Conservation (phyloP, 2,113 vertebrate genomes). For the Oncorhynchus tshawytscha region DNA sequence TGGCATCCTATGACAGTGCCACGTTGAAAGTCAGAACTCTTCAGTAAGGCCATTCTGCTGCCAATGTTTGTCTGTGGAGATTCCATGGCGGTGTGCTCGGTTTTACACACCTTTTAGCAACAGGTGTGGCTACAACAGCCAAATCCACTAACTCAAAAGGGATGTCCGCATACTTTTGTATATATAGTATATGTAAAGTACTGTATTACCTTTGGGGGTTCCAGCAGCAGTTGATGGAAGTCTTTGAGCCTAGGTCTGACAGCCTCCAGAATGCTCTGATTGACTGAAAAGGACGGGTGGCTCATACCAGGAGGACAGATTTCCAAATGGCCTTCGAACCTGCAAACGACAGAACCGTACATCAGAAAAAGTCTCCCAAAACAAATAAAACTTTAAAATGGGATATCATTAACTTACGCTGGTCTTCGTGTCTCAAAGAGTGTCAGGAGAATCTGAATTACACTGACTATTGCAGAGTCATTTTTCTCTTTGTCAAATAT, state of each 20-base stretch:
- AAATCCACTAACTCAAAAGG: too few species aligned
- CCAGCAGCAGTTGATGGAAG: constrained; percentile 93
- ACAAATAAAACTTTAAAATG: background rate
- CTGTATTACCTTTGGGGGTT: constrained; percentile 90
- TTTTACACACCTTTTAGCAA: too few species aligned
- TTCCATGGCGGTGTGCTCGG: too few species aligned
- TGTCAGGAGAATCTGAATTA: constrained; percentile 95
- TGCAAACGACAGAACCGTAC: constrained; percentile 46
- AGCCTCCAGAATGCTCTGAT: constrained; percentile 93
- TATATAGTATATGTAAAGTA: too few species aligned
- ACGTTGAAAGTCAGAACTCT: too few species aligned
- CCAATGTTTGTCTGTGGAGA: too few species aligned
- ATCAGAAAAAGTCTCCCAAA: background rate
- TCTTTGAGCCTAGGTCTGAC: constrained; percentile 91
- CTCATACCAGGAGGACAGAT: constrained; percentile 91
- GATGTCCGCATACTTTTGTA: too few species aligned
- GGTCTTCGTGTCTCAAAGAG: constrained; percentile 95
- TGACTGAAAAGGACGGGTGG: constrained; percentile 89
- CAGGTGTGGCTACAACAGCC: too few species aligned
- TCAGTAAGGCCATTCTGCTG: too few species aligned
- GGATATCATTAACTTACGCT: constrained; percentile 78
- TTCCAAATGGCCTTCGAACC: constrained; percentile 97
- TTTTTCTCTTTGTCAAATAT: constrained; percentile 97
- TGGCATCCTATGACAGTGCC: too few species aligned
- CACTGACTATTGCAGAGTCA: constrained; percentile 96